A percentile compares a stretch with the other conserved stretches of the same genome.
Conservation (phyloP, 2,888 invertebrate genomes). For the Meganola albula region DNA sequence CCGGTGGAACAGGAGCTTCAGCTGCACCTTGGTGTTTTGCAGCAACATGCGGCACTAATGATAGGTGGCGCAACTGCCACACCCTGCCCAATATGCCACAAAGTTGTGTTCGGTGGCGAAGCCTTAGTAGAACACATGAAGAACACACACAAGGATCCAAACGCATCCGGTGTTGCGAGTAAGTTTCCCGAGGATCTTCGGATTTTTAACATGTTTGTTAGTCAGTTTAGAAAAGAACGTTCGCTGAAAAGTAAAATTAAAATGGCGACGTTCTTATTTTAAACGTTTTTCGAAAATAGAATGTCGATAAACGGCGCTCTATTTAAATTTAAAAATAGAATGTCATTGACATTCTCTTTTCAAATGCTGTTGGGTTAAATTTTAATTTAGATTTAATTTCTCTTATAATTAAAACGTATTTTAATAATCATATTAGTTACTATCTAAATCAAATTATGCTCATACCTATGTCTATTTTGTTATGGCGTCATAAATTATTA, state of each 20-base stretch:
- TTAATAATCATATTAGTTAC: not conserved
- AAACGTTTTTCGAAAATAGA: conserved; percentile 28
- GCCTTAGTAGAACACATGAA: conserved; percentile 98
- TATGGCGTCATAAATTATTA: conserved; percentile 2
- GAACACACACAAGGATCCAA: conserved; percentile 95
- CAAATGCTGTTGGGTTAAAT: conserved; percentile 26
- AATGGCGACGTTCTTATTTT: conserved; percentile 22
- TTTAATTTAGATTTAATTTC: conserved; percentile 21
- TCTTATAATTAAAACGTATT: conserved; percentile 29
- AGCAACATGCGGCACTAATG: conserved; percentile 96
- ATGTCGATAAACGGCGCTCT: conserved; percentile 19
- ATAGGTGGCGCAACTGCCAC: conserved; percentile 94
- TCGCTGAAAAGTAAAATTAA: conserved; percentile 2
- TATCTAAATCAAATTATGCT: conserved; percentile 19
- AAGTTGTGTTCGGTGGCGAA: conserved; percentile 94
- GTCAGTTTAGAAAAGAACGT: conserved; percentile 26
- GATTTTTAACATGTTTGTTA: conserved; percentile 20
- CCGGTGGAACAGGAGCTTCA: conserved; percentile 86
- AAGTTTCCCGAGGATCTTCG: conserved; percentile 75
- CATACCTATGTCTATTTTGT: conserved; percentile 3
- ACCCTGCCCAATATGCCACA: conserved; percentile 95
- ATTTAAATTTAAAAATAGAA: conserved; percentile 21
- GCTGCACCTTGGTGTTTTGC: conserved; percentile 95
- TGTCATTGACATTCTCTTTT: conserved; percentile 28
- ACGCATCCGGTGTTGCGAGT: conserved; percentile 92